These are phyloP conservation scores for Cheilosia soror DNA, from an alignment of 2,888 invertebrate species.

Conservation along the genomic window DNA sequence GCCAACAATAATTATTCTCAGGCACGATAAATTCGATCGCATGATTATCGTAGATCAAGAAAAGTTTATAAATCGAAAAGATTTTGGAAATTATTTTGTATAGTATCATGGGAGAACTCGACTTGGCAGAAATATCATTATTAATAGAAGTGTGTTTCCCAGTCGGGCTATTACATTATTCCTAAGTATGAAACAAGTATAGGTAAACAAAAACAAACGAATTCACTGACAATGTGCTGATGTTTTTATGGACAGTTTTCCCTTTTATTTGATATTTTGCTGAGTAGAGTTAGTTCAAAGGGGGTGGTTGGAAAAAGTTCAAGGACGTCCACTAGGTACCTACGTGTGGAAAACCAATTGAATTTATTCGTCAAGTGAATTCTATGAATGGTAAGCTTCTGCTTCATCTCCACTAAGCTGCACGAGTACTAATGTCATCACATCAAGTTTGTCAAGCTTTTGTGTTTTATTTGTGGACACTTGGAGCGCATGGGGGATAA, in stretches of 20 bases:
- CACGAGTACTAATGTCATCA: background rate
- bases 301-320: slow-evolving; percentile 23
- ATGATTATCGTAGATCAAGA: background rate
- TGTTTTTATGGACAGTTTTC: slow-evolving; percentile 11
- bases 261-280: background rate
- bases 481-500: background rate
- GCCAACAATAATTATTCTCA: background rate
- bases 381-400: background rate
- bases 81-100: background rate
- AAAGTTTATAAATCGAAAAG: background rate
- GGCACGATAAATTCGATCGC: background rate
- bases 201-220: background rate
- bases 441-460: background rate
- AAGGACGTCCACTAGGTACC: slow-evolving; percentile 1
- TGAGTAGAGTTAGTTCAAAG: background rate
- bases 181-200: background rate
- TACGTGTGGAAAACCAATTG: background rate
- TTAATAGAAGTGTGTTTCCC: background rate
- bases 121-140: background rate
- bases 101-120: background rate
- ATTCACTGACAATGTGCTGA: slow-evolving; percentile 13
- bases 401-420: background rate
- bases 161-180: background rate
- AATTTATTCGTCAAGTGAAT: background rate
- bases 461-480: background rate